phyloP scores from a whole-genome alignment of 2,797 vertebrate species.

The Pipistrellus pipistrellus region DNA sequence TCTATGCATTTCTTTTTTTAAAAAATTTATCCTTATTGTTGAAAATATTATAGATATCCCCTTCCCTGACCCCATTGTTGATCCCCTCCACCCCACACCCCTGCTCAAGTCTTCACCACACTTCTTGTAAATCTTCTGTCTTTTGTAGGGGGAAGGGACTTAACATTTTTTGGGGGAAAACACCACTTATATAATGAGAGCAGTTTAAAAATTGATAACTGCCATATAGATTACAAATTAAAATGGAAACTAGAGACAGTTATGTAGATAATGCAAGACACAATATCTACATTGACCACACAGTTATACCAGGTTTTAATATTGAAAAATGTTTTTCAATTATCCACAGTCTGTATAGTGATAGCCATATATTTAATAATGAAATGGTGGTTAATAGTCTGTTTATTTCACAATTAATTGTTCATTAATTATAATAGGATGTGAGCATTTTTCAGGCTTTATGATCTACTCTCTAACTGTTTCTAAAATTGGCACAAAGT shows the following conservation, averaged over 20 bases:
- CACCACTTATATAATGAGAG: slow-evolving; percentile 63
- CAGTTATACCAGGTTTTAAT: slow-evolving; percentile 72
- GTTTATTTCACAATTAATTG: slow-evolving; percentile 46
- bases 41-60: too few relatives aligned
- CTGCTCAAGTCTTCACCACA: too few relatives aligned
- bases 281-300: slow-evolving; percentile 29
- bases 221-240: slow-evolving; percentile 69
- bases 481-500: slow-evolving; percentile 72
- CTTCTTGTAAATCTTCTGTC: slow-evolving; percentile 70
- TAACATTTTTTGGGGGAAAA: slow-evolving; percentile 1
- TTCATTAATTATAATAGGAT: slow-evolving; percentile 49
- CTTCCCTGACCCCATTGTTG: too few relatives aligned
- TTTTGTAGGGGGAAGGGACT: slow-evolving; percentile 73
- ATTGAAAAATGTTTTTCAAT: slow-evolving; percentile 77
- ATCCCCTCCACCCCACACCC: too few relatives aligned
- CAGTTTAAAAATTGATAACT: slow-evolving; percentile 71
- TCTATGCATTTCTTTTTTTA: slow-evolving; percentile 50
- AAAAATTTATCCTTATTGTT: too few relatives aligned
- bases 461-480: slow-evolving; percentile 59
- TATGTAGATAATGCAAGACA: slow-evolving; percentile 65
- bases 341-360: slow-evolving; percentile 59
- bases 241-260: slow-evolving; percentile 51
- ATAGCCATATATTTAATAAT: slow-evolving; percentile 80
- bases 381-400: slow-evolving; percentile 59
- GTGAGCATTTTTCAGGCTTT: slow-evolving; percentile 70